These are phyloP conservation scores for Oophaga sylvatica DNA, from an alignment of 2,797 vertebrate species.

Conservation along the genomic window DNA sequence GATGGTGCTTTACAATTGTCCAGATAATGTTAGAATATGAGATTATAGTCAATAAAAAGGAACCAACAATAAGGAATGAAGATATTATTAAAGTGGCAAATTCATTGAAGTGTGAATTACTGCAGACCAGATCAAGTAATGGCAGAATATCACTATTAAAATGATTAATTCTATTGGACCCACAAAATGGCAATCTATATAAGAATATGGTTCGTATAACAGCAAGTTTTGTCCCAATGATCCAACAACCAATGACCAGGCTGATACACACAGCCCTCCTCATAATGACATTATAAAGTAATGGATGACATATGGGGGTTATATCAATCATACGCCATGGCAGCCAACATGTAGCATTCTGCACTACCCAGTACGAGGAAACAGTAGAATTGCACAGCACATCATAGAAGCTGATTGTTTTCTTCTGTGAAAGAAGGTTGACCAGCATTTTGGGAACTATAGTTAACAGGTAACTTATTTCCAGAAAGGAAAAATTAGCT, in stretches of 20 bases:
- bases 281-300: not conserved
- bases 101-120: not conserved
- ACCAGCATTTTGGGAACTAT: conserved; percentile 22
- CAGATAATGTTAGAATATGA: not conserved
- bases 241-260: not conserved
- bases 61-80: not conserved
- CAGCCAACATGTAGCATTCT: conserved; percentile 3
- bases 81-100: not conserved
- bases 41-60: not conserved
- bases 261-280: not conserved
- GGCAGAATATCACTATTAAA: conserved; percentile 15
- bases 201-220: not conserved
- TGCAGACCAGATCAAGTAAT: not conserved
- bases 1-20: not conserved
- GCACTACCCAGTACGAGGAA: not conserved
- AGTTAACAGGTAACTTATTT: conserved; percentile 47
- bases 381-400: conserved; percentile 14
- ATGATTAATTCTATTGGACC: not conserved
- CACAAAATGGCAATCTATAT: conserved; percentile 4
- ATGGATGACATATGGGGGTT: not conserved
- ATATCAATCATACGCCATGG: conserved; percentile 32
- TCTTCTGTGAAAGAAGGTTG: not conserved
- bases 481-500: not conserved
- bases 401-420: conserved; percentile 12
- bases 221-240: not conserved